phyloP scores from a whole-genome alignment of 2,888 invertebrate genomes.

The Polydrusus cervinus region DNA sequence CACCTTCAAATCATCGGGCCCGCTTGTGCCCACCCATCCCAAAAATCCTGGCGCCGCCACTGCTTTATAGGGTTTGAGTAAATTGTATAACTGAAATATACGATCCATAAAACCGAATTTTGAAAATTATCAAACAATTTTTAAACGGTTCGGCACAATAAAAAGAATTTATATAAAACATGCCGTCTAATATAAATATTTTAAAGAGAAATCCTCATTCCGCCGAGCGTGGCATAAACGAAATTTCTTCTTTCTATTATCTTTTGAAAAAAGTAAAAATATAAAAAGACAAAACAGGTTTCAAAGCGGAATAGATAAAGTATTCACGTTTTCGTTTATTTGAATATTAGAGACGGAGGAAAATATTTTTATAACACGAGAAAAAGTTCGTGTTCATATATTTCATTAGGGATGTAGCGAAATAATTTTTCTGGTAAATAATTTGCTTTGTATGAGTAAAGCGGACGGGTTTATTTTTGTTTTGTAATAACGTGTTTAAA shows the following conservation, averaged over 20 bases:
- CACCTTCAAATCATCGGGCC: no score
- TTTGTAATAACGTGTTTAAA: no score
- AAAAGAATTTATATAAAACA: not conserved
- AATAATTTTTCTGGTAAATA: not conserved
- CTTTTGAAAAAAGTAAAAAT: conserved; percentile 8
- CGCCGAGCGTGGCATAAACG: conserved; percentile 3
- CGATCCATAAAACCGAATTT: not conserved
- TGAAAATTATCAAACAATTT: not conserved
- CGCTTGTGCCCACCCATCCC: no score
- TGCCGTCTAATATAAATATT: not conserved
- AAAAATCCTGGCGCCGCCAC: no score
- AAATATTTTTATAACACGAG: not conserved
- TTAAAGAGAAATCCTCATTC: not conserved
- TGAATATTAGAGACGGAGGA: not conserved
- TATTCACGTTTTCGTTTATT: conserved; percentile 1
- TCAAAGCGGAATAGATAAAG: conserved; percentile 3
- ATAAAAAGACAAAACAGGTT: not conserved
- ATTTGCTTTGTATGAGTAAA: no score
- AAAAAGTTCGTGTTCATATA: not conserved
- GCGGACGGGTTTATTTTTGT: no score
- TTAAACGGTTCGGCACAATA: not conserved
- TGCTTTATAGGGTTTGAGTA: no score
- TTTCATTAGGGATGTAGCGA: not conserved
- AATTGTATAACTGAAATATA: no score
- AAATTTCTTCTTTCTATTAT: not conserved